Evolutionary conservation across 2,113 vertebrate species (phyloP).

Genomic region (Pheucticus melanocephalus): DNA sequence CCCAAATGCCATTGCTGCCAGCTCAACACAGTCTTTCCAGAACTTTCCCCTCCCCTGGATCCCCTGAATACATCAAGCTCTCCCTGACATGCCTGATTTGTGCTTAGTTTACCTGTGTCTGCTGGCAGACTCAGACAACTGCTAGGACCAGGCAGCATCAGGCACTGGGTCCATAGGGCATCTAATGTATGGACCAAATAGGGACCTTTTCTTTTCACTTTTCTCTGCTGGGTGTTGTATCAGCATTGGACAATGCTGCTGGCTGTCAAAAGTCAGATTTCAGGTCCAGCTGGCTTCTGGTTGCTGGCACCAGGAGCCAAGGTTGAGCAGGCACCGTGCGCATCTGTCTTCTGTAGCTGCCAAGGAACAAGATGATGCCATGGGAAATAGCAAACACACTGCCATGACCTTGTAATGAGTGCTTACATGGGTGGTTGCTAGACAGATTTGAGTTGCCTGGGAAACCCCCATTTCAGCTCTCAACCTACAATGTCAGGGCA

Average conservation of each 20-base stretch:
- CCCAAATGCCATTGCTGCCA: not conserved
- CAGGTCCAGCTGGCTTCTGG: not conserved
- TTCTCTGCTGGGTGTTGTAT: not conserved
- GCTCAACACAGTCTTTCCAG: not conserved
- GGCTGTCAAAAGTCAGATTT: not conserved
- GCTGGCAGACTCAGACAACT: not conserved
- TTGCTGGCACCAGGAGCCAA: not conserved
- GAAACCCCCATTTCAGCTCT: slow-evolving; percentile 38
- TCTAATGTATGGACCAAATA: not conserved
- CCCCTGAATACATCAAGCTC: not conserved
- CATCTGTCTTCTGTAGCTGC: slow-evolving; percentile 44
- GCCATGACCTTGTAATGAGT: slow-evolving; percentile 22
- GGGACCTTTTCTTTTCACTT: not conserved
- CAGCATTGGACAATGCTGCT: not conserved
- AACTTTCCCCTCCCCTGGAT: not conserved
- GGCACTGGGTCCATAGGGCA: not conserved
- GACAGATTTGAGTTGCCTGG: slow-evolving; percentile 51
- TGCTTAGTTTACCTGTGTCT: not conserved
- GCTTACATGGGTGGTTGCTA: slow-evolving; percentile 37
- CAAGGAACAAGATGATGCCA: slow-evolving; percentile 46
- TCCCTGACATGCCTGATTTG: not conserved
- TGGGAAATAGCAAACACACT: slow-evolving; percentile 6
- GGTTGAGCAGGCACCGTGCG: not conserved
- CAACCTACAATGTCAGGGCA: slow-evolving; percentile 17
- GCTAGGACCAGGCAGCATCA: accelerated